phyloP scores from a whole-genome alignment of 2,797 vertebrate genomes.

The Telmatherina bonti region DNA sequence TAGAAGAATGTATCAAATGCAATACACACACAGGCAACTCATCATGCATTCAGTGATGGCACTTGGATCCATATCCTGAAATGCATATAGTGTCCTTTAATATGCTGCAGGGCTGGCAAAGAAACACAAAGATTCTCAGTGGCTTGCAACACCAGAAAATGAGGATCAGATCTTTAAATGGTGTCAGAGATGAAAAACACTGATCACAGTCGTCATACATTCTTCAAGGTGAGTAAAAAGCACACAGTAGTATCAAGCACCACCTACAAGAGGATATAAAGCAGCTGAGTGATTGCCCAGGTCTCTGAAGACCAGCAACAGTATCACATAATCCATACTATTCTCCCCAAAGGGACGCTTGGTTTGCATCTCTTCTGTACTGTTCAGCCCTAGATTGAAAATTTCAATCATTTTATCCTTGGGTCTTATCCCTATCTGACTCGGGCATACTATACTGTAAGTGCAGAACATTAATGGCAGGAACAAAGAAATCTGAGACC shows the following conservation, averaged over 20 bases:
- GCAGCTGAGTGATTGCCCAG: slow-evolving; percentile 69
- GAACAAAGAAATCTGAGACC: slow-evolving; percentile 55
- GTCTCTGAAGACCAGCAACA: slow-evolving; percentile 70
- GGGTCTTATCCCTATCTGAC: slow-evolving; percentile 50
- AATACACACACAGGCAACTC: slow-evolving; percentile 15
- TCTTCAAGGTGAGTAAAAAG: slow-evolving; percentile 62
- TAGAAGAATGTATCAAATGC: slow-evolving; percentile 32
- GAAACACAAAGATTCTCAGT: slow-evolving; percentile 51
- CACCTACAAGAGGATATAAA: slow-evolving; percentile 70
- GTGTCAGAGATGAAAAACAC: slow-evolving; percentile 63
- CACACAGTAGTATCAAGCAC: slow-evolving; percentile 55
- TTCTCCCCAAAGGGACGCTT: slow-evolving; percentile 69
- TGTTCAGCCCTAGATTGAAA: slow-evolving; percentile 70
- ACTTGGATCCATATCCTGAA: slow-evolving; percentile 68
- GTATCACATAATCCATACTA: slow-evolving; percentile 75
- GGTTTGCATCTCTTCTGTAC: slow-evolving; percentile 76
- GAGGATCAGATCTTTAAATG: slow-evolving; percentile 60
- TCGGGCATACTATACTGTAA: slow-evolving; percentile 50
- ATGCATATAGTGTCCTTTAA: slow-evolving; percentile 61
- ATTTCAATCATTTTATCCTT: slow-evolving; percentile 71
- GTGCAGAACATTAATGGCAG: slow-evolving; percentile 50
- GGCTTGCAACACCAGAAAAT: slow-evolving; percentile 54
- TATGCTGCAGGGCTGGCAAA: slow-evolving; percentile 40
- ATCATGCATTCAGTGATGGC: slow-evolving; percentile 56
- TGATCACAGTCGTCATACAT: slow-evolving; percentile 70